Evolutionary conservation across 2,888 invertebrate species (phyloP).

Genomic region (Hemithea aestivaria): DNA sequence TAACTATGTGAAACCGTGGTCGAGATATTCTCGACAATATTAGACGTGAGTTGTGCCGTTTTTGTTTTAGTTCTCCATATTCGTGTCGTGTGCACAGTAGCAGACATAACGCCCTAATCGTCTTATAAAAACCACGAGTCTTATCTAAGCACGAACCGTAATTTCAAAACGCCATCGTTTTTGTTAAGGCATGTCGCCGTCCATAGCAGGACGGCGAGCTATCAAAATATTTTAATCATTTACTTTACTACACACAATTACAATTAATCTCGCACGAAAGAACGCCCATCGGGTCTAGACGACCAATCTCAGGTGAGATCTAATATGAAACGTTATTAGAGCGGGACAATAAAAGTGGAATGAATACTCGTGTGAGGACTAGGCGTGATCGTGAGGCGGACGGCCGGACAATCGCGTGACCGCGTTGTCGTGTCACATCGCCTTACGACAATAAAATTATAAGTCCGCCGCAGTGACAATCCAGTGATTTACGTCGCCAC

Average conservation of each 20-base stretch:
- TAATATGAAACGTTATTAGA: constrained; percentile 64
- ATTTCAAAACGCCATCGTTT: constrained; percentile 39
- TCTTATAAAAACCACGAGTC: constrained; percentile 33
- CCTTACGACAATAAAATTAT: constrained; percentile 78
- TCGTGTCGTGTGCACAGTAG: constrained; percentile 17
- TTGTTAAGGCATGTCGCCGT: constrained; percentile 30
- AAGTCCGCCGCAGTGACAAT: constrained; percentile 77
- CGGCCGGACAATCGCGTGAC: constrained; percentile 54
- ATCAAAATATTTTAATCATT: constrained; percentile 64
- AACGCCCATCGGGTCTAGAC: constrained; percentile 57
- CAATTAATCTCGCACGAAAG: constrained; percentile 72
- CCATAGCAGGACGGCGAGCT: constrained; percentile 29
- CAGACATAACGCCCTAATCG: constrained; percentile 22
- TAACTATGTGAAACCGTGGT: too few species aligned
- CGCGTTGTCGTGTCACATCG: constrained; percentile 60
- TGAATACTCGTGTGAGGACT: constrained; percentile 42
- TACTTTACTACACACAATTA: constrained; percentile 61
- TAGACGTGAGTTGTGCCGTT: too few species aligned
- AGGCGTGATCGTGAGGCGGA: constrained; percentile 1
- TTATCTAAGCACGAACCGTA: constrained; percentile 47
- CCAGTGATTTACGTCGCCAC: constrained; percentile 75
- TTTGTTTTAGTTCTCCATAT: too few species aligned
- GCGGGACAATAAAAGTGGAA: constrained; percentile 67
- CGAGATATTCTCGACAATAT: too few species aligned
- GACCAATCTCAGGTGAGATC: constrained; percentile 66